Base-by-base conservation (phyloP, 2,888 invertebrate genomes). In the Panzeria rudis region DNA sequence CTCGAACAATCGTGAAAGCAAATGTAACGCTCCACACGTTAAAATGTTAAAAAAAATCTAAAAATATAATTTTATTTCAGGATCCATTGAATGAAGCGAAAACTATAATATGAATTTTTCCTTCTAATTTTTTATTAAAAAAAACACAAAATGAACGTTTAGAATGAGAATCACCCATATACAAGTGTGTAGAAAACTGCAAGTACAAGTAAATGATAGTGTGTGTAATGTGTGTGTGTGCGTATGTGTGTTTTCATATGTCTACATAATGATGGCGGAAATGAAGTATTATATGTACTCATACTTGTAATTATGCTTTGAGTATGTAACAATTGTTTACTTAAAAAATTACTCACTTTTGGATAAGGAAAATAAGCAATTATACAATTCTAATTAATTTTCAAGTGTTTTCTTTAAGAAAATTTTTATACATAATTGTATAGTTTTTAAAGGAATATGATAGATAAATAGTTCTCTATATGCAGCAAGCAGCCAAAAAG, bases 231-330 rank as follows among this genome's bases (percentile, higher is more conserved):
- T 29, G 7, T 32, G 17, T 6, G 3, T 20, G 15, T 41, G n/a
- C 32, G n/a, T 41, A 17, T 20, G 8, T 52, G 17, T 4, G 29
- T 61, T 11, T 25, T 41, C 13, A 68, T 80, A 77, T 8, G 29
- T 61, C 20, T 35, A 52, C n/a, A 68, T 80, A 77, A 89, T 91
- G 89, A 90, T 88, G 90, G 91, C 91, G 90, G 90, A 90, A 91
- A 89, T 91, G 88, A 78, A 73, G 72, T 72, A 73, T 71, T 59
- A 54, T 66, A 61, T 47, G 44, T 25, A 35, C 11, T 56, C 32
- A 41, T 64, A 52, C 68, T 64, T 13, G 41, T 64, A 44, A 64
- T 54, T 32, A 47, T 54, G 61, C 32, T 56, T 75, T 25, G 29
- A 69, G 20, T 82, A 59, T 59, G 59, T 66, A 81, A 68, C 72